Percentiles rank a stretch among this genome's conserved stretches.
Evolutionary conservation across 2,888 invertebrate genomes (phyloP).

Genomic region (Rutpela maculata): DNA sequence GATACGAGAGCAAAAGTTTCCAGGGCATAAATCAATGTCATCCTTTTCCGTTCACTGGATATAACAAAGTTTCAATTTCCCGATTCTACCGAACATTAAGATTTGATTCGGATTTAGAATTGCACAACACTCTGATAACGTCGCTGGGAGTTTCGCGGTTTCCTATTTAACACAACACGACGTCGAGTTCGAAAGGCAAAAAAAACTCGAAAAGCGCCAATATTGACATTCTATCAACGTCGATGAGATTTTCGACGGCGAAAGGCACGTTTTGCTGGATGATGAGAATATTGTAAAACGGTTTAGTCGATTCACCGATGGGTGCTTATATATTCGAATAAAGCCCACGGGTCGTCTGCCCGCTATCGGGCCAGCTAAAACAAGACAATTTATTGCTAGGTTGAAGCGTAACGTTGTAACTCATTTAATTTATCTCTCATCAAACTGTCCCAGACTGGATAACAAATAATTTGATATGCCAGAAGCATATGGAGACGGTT

Average conservation of each 20-base stretch:
- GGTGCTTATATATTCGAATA: not conserved
- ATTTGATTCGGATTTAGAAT: conserved; percentile 67
- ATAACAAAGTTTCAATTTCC: conserved; percentile 72
- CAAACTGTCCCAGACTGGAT: conserved; percentile 10
- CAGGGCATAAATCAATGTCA: conserved; percentile 70
- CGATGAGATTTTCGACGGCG: not conserved
- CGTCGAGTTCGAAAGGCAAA: not conserved
- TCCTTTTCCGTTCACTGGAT: conserved; percentile 66
- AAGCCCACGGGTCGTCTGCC: too few relatives aligned
- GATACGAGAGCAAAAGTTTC: conserved; percentile 49
- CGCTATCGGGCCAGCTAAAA: not conserved
- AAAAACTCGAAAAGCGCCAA: not conserved
- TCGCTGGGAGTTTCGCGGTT: conserved; percentile 39
- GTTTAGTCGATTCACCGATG: not conserved
- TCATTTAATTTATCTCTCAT: conserved; percentile 18
- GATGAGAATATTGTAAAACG: conserved; percentile 1
- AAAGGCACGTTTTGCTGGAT: conserved; percentile 4
- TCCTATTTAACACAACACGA: conserved; percentile 36
- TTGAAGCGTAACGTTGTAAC: conserved; percentile 8
- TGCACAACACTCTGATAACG: conserved; percentile 63
- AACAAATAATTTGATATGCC: conserved; percentile 15
- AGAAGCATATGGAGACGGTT: too few relatives aligned
- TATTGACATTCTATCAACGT: conserved; percentile 21
- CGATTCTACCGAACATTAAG: conserved; percentile 70
- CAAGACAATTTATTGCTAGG: not conserved